phyloP scores from a whole-genome alignment of 2,797 vertebrate species.

The Champsocephalus esox region DNA sequence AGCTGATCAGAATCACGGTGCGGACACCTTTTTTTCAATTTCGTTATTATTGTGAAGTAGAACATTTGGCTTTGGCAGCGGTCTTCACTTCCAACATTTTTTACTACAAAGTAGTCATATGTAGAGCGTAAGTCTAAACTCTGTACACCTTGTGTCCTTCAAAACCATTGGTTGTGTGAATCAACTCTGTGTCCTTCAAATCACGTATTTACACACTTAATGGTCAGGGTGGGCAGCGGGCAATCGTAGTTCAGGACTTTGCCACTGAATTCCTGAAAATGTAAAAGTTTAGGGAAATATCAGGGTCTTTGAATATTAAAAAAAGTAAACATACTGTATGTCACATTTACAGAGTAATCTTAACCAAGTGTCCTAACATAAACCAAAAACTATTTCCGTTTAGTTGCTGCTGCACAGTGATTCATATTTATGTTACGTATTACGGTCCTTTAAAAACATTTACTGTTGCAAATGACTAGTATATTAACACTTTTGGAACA shows the following conservation, averaged over 20 bases:
- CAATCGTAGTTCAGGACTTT: background rate
- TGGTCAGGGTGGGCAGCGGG: background rate
- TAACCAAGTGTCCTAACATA: background rate
- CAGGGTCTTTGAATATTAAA: background rate
- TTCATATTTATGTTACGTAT: background rate
- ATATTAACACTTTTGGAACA: background rate
- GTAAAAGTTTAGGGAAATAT: background rate
- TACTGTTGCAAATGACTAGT: background rate
- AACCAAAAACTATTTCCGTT: background rate
- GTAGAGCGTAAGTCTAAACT: slow-evolving; percentile 2
- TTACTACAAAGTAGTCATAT: background rate
- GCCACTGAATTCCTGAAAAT: background rate
- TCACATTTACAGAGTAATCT: background rate
- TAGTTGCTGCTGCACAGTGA: background rate
- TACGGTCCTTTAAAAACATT: background rate
- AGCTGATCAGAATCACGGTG: too few relatives aligned
- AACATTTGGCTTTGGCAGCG: too few relatives aligned
- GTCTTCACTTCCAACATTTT: background rate
- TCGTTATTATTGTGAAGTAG: too few relatives aligned
- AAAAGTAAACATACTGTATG: background rate
- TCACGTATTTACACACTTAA: background rate
- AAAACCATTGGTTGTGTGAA: too few relatives aligned
- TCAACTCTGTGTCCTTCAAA: too few relatives aligned
- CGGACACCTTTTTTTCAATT: too few relatives aligned
- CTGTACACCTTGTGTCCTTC: background rate